Conservation (phyloP, 2,888 invertebrate species). For the Habrosyne pyritoides region DNA sequence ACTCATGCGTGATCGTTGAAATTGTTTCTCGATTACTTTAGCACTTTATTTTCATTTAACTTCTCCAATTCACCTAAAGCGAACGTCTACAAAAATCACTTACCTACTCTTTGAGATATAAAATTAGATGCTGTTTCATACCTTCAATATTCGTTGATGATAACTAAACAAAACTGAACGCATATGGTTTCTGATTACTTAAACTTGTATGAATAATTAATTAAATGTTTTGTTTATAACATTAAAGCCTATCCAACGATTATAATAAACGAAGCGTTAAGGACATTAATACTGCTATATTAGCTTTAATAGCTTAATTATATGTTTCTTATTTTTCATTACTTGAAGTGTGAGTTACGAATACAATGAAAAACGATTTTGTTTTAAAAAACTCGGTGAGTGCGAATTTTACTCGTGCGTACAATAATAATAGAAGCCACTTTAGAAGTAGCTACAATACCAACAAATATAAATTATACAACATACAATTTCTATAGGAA, state of each 20-base stretch:
- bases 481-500: no score
- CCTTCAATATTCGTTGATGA: slow-evolving; percentile 13
- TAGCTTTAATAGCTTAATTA: slow-evolving; percentile 18
- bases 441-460: no score
- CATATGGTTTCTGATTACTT: slow-evolving; percentile 12
- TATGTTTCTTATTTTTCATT: not conserved
- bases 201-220: slow-evolving; percentile 33
- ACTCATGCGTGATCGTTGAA: slow-evolving; percentile 80
- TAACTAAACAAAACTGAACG: slow-evolving; percentile 1
- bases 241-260: slow-evolving; percentile 10
- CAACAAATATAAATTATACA: no score
- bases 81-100: slow-evolving; percentile 31
- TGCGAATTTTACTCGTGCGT: no score
- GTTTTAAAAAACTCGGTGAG: no score
- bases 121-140: no score
- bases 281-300: slow-evolving; percentile 27
- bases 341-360: not conserved
- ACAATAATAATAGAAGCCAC: no score
- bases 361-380: no score
- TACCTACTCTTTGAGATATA: slow-evolving; percentile 25
- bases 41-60: slow-evolving; percentile 79
- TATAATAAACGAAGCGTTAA: slow-evolving; percentile 36
- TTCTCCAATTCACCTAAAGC: slow-evolving; percentile 56
- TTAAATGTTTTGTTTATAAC: slow-evolving; percentile 19
- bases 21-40: slow-evolving; percentile 81